Evolutionary conservation across 2,113 vertebrate genomes (phyloP), one percentile per base, ranked within the genome.

Genomic region (Thryonomys swinderianus): DNA sequence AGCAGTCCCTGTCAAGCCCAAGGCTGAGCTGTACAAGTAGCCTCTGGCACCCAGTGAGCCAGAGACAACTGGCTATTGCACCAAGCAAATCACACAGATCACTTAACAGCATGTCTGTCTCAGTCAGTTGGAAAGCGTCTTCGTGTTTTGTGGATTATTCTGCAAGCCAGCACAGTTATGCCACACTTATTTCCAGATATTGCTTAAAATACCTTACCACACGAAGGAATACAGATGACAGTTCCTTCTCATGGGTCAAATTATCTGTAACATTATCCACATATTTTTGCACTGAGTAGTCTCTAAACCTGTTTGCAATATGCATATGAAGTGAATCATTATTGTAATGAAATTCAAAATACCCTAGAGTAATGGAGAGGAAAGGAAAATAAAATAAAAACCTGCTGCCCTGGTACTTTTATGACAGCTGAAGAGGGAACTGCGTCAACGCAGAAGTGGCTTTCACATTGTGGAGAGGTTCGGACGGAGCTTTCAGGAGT

Each of bases 261-360:
- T 98, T 98, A 98, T 98, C 98, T 97, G 97, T 97, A 98, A 98
- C 95, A 97, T 98, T 97, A 98, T 97, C 98, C 94, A 59, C 95
- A 92, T 96, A 95, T 98, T 98, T 89, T 98, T 98, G 91, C 85
- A 94, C 67, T 94, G 96, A 98, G 96, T 83, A 91, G 90, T 97
- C 97, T 97, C 97, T 96, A 97, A 97, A 98, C 97, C 97, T 97
- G 91, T 98, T 98, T 98, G 96, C 97, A 97, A 96, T 98, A 97
- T 98, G 98, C 97, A 98, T 97, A 98, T 98, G 97, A 98, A 98
- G 96, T 89, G 97, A 98, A 98, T 97, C 96, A 98, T 97, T 98
- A 97, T 98, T 96, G 95, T 98, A 98, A 99, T 98, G 97, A 98
- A 97, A 98, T 98, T 98, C 94, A 90, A 98, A 98, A 98, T 96